Conservation (phyloP, 2,113 vertebrate species). For the Zosterops pallidus region DNA sequence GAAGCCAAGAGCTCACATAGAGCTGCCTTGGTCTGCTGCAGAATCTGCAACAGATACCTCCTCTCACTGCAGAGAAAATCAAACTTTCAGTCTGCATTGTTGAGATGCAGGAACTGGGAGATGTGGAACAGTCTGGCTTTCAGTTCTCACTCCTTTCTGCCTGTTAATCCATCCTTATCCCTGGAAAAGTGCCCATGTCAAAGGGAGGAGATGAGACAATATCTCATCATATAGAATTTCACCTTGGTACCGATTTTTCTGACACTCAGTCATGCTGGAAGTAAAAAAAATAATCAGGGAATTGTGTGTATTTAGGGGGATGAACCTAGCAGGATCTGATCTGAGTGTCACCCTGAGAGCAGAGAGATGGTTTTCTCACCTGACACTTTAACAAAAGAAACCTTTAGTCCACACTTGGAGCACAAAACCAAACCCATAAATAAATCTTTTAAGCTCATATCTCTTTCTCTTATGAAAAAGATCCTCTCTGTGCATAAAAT, state of each 20-base stretch:
- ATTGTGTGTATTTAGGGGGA: background rate
- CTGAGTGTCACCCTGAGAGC: background rate
- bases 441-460: background rate
- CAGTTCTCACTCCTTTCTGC: background rate
- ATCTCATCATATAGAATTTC: background rate
- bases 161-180: background rate
- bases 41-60: background rate
- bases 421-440: background rate
- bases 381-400: background rate
- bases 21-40: background rate
- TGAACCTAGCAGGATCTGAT: background rate
- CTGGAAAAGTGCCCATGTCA: background rate
- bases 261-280: background rate
- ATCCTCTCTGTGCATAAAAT: background rate
- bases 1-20: background rate
- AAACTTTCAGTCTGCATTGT: accelerated
- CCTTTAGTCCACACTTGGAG: background rate
- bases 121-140: background rate
- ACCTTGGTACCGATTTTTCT: background rate
- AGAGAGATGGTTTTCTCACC: background rate
- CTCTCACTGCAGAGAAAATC: background rate
- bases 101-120: background rate
- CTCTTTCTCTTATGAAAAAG: background rate
- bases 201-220: background rate
- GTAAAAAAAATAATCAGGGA: background rate